Evolutionary conservation across 2,797 vertebrate genomes (phyloP).

Genomic region (Propithecus deckenii): DNA sequence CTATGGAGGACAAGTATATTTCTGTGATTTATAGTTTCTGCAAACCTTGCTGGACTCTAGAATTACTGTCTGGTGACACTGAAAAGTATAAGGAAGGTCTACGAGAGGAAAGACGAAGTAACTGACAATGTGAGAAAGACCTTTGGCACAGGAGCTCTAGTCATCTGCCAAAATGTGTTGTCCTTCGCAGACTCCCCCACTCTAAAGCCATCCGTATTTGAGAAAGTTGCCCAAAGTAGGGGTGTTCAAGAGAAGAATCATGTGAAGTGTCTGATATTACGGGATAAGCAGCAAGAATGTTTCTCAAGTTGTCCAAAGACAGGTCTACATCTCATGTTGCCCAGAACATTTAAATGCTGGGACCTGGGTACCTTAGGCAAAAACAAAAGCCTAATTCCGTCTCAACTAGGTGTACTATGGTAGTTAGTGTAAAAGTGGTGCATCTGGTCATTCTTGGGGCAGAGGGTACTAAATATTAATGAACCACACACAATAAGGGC

Average conservation of each 20-base stretch:
- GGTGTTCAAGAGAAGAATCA: neutral
- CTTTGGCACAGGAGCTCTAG: neutral
- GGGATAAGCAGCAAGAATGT: neutral
- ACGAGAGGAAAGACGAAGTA: neutral
- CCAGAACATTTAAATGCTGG: neutral
- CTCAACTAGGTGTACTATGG: fast-evolving
- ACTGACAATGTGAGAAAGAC: neutral
- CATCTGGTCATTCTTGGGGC: neutral
- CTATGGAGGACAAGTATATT: neutral
- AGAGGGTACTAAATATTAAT: neutral
- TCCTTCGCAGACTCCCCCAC: neutral
- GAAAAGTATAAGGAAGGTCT: neutral
- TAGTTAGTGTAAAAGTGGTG: neutral
- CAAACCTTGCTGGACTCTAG: neutral
- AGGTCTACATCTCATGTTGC: neutral
- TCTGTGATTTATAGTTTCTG: neutral
- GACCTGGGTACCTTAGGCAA: neutral
- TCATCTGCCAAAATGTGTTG: fast-evolving
- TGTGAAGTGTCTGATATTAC: neutral
- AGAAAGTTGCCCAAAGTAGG: neutral
- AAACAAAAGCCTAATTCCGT: neutral
- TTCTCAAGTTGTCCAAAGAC: neutral
- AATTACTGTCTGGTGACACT: neutral
- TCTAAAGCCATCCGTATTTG: neutral
- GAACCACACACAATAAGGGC: neutral